These are phyloP conservation scores for Ibycter americanus DNA, from an alignment of 2,797 vertebrate genomes.

Conservation along the genomic window DNA sequence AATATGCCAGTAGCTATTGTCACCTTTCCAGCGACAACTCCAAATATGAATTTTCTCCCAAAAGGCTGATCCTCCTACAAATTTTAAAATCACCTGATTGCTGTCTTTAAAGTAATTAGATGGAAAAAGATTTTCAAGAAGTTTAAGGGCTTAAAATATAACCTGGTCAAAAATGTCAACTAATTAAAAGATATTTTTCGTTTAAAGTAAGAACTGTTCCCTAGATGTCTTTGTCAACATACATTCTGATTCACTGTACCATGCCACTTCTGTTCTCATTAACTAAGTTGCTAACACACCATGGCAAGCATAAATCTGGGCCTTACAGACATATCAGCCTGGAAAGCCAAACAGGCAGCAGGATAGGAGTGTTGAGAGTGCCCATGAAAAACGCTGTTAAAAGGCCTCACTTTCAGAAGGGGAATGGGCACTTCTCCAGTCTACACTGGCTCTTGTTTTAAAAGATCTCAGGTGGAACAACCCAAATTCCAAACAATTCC, in stretches of 20 bases:
- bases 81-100: background rate
- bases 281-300: background rate
- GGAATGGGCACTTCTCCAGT: background rate
- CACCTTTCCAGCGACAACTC: background rate
- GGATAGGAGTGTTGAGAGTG: rapidly evolving
- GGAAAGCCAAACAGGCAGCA: background rate
- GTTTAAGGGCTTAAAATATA: background rate
- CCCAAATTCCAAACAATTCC: background rate
- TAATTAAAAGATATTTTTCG: conserved; percentile 8
- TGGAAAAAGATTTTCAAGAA: background rate
- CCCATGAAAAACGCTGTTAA: background rate
- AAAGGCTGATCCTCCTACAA: background rate
- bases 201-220: background rate
- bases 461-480: background rate
- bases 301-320: background rate
- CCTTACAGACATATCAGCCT: background rate
- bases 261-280: background rate
- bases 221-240: background rate
- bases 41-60: background rate
- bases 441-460: background rate
- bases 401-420: background rate
- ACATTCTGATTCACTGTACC: background rate
- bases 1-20: background rate
- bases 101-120: background rate
- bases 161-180: background rate